Evolutionary conservation across 2,797 vertebrate genomes (phyloP).

Genomic region (Argentina silus): DNA sequence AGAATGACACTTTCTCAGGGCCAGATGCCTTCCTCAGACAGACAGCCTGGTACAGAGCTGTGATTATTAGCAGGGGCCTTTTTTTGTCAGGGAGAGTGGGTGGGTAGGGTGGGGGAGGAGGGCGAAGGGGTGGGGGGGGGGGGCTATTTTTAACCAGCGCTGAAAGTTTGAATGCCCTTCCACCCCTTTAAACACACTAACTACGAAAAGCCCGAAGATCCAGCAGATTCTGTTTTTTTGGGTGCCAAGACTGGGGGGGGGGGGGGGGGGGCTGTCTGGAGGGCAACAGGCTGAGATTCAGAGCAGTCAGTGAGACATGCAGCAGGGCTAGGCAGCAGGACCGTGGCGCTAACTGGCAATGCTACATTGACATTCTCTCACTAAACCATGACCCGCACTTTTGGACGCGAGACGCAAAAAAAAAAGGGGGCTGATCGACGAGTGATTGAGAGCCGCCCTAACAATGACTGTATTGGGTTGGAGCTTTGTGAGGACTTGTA

Average conservation of each 20-base stretch:
- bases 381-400: conserved; percentile 33
- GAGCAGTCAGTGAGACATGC: neutral
- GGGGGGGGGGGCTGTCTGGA: neutral
- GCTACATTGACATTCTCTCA: conserved; percentile 64
- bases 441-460: conserved; percentile 56
- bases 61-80: conserved; percentile 79
- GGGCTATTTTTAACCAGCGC: conserved; percentile 74
- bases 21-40: conserved; percentile 67
- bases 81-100: conserved; percentile 47
- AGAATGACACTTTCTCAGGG: conserved; percentile 75
- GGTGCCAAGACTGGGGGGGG: neutral
- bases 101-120: conserved; percentile 28
- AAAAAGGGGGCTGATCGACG: conserved; percentile 40
- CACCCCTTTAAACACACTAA: conserved; percentile 55
- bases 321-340: conserved; percentile 4
- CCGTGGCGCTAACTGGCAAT: conserved; percentile 55
- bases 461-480: conserved; percentile 28
- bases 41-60: conserved; percentile 69
- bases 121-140: no score
- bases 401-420: conserved; percentile 26
- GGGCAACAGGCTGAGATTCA: neutral
- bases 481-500: conserved; percentile 40
- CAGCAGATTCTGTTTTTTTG: conserved; percentile 43
- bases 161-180: conserved; percentile 72
- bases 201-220: conserved; percentile 52